A percentile compares a stretch with the other conserved stretches of the same genome.
These are phyloP conservation scores for Heliconius ismenius DNA, from an alignment of 2,888 invertebrate genomes.

Conservation along the genomic window DNA sequence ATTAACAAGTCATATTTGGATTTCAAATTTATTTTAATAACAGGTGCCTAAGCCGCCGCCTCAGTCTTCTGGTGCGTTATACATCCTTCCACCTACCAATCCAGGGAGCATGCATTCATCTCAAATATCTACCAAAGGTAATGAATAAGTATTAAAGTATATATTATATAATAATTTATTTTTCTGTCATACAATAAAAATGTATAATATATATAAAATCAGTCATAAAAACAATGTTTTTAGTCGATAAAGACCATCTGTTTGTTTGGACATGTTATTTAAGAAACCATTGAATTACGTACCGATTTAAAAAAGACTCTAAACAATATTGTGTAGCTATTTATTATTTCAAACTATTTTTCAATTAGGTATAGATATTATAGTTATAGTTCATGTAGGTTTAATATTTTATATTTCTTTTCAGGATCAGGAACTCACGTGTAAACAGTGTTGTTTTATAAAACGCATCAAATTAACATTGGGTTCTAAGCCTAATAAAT, in stretches of 20 bases:
- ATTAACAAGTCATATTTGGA: not conserved
- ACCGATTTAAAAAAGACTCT: too few species aligned
- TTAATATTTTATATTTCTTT: slow-evolving; percentile 44
- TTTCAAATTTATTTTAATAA: not conserved
- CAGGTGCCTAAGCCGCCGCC: slow-evolving; percentile 72
- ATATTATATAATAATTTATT: not conserved
- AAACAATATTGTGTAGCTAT: too few species aligned
- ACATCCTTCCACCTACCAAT: slow-evolving; percentile 70
- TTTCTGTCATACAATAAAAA: not conserved
- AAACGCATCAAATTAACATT: not conserved
- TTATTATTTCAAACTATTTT: too few species aligned
- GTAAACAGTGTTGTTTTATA: slow-evolving; percentile 44
- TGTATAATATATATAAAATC: not conserved
- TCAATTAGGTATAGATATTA: not conserved
- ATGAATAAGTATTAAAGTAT: slow-evolving; percentile 12
- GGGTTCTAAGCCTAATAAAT: slow-evolving; percentile 19
- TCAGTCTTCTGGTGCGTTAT: slow-evolving; percentile 59
- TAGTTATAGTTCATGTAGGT: not conserved
- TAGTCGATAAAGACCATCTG: too few species aligned
- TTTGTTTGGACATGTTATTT: too few species aligned
- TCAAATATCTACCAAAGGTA: slow-evolving; percentile 74
- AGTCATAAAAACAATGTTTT: too few species aligned
- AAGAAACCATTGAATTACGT: too few species aligned
- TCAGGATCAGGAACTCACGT: slow-evolving; percentile 74
- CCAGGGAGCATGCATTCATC: slow-evolving; percentile 63